These are phyloP conservation scores for Osedax fenrisi DNA, from an alignment of 2,888 invertebrate species.

Conservation along the genomic window DNA sequence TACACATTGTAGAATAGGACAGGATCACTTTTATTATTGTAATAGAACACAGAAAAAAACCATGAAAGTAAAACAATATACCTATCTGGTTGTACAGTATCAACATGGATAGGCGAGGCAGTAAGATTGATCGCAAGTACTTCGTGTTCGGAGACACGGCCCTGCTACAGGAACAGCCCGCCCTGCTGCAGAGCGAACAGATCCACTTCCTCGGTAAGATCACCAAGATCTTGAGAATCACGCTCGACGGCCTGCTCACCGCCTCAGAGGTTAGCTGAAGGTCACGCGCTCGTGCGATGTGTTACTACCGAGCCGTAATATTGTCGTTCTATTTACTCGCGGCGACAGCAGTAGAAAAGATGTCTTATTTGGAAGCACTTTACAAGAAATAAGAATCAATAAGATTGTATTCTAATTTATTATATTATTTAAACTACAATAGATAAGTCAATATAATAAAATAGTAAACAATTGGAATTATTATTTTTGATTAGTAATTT, in stretches of 20 bases:
- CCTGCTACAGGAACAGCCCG: slow-evolving; percentile 36
- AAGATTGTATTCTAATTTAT: too few species aligned
- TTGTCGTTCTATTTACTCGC: not conserved
- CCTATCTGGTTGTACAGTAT: not conserved
- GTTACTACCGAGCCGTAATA: not conserved
- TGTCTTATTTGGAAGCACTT: too few species aligned
- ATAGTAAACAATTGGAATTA: too few species aligned
- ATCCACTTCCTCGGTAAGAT: slow-evolving; percentile 43
- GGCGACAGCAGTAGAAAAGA: not conserved
- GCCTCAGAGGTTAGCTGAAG: slow-evolving; percentile 47
- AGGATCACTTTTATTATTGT: too few species aligned
- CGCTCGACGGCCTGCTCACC: slow-evolving; percentile 45
- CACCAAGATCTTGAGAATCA: slow-evolving; percentile 40
- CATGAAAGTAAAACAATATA: too few species aligned
- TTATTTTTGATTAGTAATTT: too few species aligned
- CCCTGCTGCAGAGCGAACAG: slow-evolving; percentile 37
- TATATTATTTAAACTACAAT: too few species aligned
- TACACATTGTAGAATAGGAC: too few species aligned
- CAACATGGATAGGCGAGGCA: slow-evolving; percentile 23
- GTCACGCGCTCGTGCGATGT: not conserved
- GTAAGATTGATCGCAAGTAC: slow-evolving; percentile 44
- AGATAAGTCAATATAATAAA: too few species aligned
- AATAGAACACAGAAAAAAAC: too few species aligned
- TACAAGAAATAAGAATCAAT: too few species aligned
- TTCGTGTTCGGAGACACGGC: slow-evolving; percentile 39